Conservation (phyloP, 2,797 vertebrate genomes). For the Mastacembelus armatus region DNA sequence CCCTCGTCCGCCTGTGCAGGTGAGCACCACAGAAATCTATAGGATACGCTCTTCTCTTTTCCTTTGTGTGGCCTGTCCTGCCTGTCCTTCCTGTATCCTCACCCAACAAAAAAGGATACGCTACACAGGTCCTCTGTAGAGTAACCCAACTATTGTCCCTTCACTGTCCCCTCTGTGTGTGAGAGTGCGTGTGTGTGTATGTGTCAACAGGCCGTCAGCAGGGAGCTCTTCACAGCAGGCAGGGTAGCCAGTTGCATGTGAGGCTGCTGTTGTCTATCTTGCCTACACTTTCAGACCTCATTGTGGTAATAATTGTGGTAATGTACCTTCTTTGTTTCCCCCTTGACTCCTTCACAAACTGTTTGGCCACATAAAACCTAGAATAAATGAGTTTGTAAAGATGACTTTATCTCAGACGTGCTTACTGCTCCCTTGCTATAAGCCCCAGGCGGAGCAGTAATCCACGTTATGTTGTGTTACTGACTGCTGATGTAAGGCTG, state of each 20-base stretch:
- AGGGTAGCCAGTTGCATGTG: constrained; percentile 64
- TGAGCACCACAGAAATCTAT: constrained; percentile 59
- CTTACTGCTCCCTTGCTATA: constrained; percentile 17
- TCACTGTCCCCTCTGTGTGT: constrained; percentile 33
- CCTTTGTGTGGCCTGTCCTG: constrained; percentile 63
- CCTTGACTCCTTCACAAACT: neutral
- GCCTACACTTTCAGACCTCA: constrained; percentile 41
- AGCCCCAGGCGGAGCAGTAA: constrained; percentile 37
- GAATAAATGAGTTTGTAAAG: constrained; percentile 6
- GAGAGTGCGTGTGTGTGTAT: constrained; percentile 24
- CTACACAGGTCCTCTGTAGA: constrained; percentile 71
- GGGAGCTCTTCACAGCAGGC: constrained; percentile 41
- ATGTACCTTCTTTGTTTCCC: neutral
- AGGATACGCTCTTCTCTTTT: constrained; percentile 40
- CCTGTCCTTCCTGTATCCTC: constrained; percentile 53
- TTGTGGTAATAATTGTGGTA: constrained; percentile 12
- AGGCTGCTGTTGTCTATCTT: constrained; percentile 43
- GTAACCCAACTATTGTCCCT: constrained; percentile 64
- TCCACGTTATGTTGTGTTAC: constrained; percentile 34
- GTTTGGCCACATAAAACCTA: neutral
- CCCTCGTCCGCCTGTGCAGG: constrained; percentile 71
- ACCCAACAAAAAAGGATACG: constrained; percentile 61
- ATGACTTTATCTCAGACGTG: constrained; percentile 23
- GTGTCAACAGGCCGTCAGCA: constrained; percentile 61
- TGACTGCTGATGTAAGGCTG: constrained; percentile 20